Evolutionary conservation across 2,888 invertebrate species (phyloP).

Genomic region (Morinoia aosen): DNA sequence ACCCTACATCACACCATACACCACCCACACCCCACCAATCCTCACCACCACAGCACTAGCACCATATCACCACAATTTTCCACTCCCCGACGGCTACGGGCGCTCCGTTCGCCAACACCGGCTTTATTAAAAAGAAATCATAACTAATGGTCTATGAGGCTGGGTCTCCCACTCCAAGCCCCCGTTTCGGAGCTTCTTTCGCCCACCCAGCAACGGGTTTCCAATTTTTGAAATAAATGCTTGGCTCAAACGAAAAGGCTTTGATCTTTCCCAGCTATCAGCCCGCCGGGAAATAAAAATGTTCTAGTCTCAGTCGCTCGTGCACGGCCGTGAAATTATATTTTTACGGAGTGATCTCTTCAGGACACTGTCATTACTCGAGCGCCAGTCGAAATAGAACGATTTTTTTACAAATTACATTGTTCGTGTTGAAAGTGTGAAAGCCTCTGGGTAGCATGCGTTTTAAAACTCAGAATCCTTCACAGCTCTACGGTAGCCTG

Average conservation of each 20-base stretch:
- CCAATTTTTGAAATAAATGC: not conserved
- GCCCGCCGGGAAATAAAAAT: not conserved
- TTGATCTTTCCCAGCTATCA: not conserved
- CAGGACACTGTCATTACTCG: not conserved
- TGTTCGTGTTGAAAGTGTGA: too few relatives aligned
- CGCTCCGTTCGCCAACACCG: not conserved
- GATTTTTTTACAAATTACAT: too few relatives aligned
- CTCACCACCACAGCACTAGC: not conserved
- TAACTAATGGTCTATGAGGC: conserved; percentile 23
- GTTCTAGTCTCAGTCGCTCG: not conserved
- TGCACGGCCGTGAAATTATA: not conserved
- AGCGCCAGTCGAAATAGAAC: not conserved
- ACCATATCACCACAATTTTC: conserved; percentile 5
- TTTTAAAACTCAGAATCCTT: too few relatives aligned
- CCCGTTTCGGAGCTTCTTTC: not conserved
- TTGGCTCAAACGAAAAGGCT: not conserved
- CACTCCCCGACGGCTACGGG: not conserved
- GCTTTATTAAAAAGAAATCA: conserved; percentile 43
- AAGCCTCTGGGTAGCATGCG: too few relatives aligned
- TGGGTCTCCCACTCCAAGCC: not conserved
- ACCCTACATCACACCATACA: not conserved
- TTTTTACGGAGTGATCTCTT: not conserved
- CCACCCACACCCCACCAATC: not conserved
- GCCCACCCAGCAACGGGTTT: not conserved
- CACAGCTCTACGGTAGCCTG: too few relatives aligned